Percentiles rank a stretch among this genome's conserved stretches.
These are phyloP conservation scores for Leptinotarsa rubiginosa DNA, from an alignment of 2,888 invertebrate species.

Conservation along the genomic window DNA sequence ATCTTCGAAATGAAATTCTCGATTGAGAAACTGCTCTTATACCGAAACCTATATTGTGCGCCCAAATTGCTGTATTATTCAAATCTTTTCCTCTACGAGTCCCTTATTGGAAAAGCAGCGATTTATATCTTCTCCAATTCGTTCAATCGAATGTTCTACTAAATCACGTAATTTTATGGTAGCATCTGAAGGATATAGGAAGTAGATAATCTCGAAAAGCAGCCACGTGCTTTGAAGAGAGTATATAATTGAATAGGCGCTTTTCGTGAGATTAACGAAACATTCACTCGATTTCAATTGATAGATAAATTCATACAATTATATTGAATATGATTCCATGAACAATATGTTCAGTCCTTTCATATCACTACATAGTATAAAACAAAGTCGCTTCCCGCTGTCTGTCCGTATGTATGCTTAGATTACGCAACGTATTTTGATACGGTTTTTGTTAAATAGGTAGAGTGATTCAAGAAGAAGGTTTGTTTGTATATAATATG, in stretches of 20 bases:
- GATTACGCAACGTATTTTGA: too few species aligned
- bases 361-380: too few species aligned
- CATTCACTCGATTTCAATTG: not conserved
- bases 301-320: too few species aligned
- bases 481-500: too few species aligned
- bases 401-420: too few species aligned
- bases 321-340: too few species aligned
- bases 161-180: conserved; percentile 5
- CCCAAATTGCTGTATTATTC: conserved; percentile 29
- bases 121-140: conserved; percentile 27
- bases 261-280: not conserved
- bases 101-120: conserved; percentile 24
- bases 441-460: too few species aligned
- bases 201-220: not conserved
- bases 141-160: conserved; percentile 21
- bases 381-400: too few species aligned
- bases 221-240: not conserved
- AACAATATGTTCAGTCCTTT: too few species aligned
- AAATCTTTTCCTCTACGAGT: conserved; percentile 11
- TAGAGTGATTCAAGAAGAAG: too few species aligned
- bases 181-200: conserved; percentile 1
- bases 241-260: not conserved
- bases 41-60: not conserved
- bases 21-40: conserved; percentile 9
- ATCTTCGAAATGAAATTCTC: not conserved